Evolutionary conservation across 2,113 vertebrate genomes (phyloP).

Genomic region (Sceloporus undulatus): DNA sequence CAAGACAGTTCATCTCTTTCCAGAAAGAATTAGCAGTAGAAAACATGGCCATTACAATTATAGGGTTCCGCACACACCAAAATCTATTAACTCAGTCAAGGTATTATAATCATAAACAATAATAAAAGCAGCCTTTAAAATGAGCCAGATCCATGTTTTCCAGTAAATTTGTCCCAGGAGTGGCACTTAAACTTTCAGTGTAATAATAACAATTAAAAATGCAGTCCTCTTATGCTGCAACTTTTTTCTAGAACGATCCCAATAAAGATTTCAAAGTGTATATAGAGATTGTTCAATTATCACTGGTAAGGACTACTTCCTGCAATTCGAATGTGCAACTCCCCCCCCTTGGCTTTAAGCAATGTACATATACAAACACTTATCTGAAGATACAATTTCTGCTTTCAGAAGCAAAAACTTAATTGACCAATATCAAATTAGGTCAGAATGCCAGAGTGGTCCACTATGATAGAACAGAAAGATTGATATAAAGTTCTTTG

Average conservation of each 20-base stretch:
- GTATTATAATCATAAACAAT: constrained; percentile 38
- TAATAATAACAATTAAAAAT: constrained; percentile 43
- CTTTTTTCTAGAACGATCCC: constrained; percentile 28
- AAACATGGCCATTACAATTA: constrained; percentile 29
- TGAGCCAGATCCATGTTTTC: constrained; percentile 14
- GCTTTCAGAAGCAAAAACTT: constrained; percentile 37
- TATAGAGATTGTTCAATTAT: constrained; percentile 12
- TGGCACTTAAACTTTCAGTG: constrained; percentile 29
- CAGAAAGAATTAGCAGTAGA: constrained; percentile 46
- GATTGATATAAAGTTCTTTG: constrained; percentile 29
- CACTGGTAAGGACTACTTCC: constrained; percentile 2
- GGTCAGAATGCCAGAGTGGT: constrained; percentile 60
- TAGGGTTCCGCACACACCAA: constrained; percentile 28
- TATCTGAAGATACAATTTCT: constrained; percentile 42
- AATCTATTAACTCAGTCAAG: constrained; percentile 42
- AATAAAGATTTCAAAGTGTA: not conserved
- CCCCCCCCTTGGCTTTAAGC: not conserved
- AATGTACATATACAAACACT: constrained; percentile 36
- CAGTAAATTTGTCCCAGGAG: not conserved
- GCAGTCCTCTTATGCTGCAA: not conserved
- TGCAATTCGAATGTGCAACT: constrained; percentile 27
- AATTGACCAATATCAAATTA: constrained; percentile 37
- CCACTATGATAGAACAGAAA: constrained; percentile 43
- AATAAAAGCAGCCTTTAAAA: constrained; percentile 27
- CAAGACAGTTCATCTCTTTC: constrained; percentile 12